Evolutionary conservation across 2,113 vertebrate species (phyloP), one percentile per base, ranked within the genome.

Genomic region (Notothenia coriiceps): DNA sequence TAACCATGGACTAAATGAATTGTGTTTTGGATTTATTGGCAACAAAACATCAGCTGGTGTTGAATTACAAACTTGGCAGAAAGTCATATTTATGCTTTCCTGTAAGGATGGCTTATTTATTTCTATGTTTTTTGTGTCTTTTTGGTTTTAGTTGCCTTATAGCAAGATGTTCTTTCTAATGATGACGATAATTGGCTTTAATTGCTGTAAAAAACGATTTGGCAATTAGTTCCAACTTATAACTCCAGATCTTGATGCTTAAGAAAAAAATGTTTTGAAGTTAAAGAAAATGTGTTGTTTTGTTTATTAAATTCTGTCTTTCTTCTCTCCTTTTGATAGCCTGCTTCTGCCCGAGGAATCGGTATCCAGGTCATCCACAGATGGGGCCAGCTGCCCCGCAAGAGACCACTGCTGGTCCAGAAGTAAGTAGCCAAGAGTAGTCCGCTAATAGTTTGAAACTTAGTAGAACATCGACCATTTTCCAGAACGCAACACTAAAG

Each of bases 331-430:
- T 51, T 52, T 5, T 74, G 44, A 43, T 20, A 99, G 98, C 98
- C 98, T 50, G 98, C 98, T 1, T 98, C 98, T 44, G 98, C 98
- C 77, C 95, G 98, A 91, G 98, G 98, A 80, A 95, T 95, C n/a
- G 98, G 98, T 22, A 99, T 99, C 92, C 97, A 99, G 89, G 98
- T 99, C 71, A 98, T 99, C 89, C 96, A 99, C 93, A 99, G 96
- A 73, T 99, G 98, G 98, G 98, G 95, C 89, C 98, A 99, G 91
- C 94, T 99, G 77, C 98, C 98, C 33, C 97, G 97, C 73, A 97
- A 94, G 84, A 96, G 98, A 67, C 98, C 98, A 0, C 94, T 99
- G 5, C 94, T 99, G 77, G 98, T 99, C 18, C 98, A 99, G 91
- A 98, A 97, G 98, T 99, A 89, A 94, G 94, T 50, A 3, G 6